Percentiles rank a stretch among this genome's conserved stretches.
Evolutionary conservation across 2,888 invertebrate genomes (phyloP).

Genomic region (Zaprionus lineosus): DNA sequence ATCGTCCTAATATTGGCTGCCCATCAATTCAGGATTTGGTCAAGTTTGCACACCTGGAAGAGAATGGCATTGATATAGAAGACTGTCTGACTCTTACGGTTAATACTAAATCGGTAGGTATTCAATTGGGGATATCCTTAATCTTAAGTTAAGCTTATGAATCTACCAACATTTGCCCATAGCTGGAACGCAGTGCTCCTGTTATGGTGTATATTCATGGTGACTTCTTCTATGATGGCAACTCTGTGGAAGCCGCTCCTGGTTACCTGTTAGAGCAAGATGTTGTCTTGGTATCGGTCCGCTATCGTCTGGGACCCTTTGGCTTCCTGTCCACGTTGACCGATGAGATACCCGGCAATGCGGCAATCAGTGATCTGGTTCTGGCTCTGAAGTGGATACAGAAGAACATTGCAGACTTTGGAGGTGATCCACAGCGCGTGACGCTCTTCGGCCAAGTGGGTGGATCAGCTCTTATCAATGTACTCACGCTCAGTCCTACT

Average conservation of each 20-base stretch:
- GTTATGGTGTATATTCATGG: conserved; percentile 84
- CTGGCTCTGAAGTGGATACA: conserved; percentile 84
- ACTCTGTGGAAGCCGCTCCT: conserved; percentile 79
- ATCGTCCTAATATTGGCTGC: conserved; percentile 71
- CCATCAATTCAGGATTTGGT: conserved; percentile 76
- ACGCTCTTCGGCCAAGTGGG: conserved; percentile 85
- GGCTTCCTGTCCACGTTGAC: conserved; percentile 84
- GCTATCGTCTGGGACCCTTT: conserved; percentile 84
- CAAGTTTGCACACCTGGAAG: conserved; percentile 54
- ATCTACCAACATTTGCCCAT: neutral
- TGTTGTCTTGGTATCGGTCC: conserved; percentile 83
- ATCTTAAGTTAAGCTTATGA: neutral
- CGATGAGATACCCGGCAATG: conserved; percentile 84
- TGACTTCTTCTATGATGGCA: conserved; percentile 82
- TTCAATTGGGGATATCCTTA: too few relatives aligned
- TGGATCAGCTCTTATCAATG: conserved; percentile 83
- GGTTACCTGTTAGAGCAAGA: conserved; percentile 83
- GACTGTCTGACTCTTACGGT: conserved; percentile 79
- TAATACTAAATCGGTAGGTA: conserved; percentile 78
- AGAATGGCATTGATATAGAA: conserved; percentile 73
- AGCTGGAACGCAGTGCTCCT: conserved; percentile 75
- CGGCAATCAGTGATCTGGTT: conserved; percentile 84
- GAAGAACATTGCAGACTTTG: conserved; percentile 83
- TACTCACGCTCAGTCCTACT: conserved; percentile 83
- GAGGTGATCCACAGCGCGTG: conserved; percentile 83